A percentile compares a stretch with the other conserved stretches of the same genome.
These are phyloP conservation scores for Horisme vitalbata DNA, from an alignment of 2,888 invertebrate species.

Conservation along the genomic window DNA sequence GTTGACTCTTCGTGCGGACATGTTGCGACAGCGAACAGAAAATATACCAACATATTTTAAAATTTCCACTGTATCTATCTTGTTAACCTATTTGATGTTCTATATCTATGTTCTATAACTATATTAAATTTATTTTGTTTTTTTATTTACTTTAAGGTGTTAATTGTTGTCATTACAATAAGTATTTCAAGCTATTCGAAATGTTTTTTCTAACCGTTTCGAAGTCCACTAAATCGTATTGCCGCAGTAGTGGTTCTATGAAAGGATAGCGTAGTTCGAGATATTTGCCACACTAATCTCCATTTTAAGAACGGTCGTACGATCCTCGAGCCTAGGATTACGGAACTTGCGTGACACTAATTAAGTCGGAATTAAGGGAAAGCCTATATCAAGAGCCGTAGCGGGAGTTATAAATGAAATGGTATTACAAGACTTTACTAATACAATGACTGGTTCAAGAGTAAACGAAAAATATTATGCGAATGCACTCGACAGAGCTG, in stretches of 20 bases:
- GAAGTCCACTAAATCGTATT: conserved; percentile 16
- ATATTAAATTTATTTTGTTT: too few species aligned
- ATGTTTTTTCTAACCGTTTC: conserved; percentile 1
- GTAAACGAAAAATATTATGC: conserved; percentile 16
- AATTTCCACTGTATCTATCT: conserved; percentile 39
- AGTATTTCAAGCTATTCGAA: too few species aligned
- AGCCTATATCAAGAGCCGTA: conserved; percentile 79
- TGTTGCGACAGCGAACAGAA: conserved; percentile 64
- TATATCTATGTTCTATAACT: too few species aligned
- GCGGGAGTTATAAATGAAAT: conserved; percentile 80
- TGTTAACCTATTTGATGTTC: too few species aligned
- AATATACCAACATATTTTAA: conserved; percentile 63
- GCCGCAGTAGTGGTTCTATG: conserved; percentile 60
- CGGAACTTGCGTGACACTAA: conserved; percentile 82
- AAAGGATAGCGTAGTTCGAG: conserved; percentile 76
- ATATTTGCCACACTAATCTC: conserved; percentile 80
- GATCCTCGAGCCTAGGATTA: conserved; percentile 79
- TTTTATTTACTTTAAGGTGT: too few species aligned
- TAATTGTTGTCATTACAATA: too few species aligned
- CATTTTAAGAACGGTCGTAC: conserved; percentile 82
- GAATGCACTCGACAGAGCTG: not conserved
- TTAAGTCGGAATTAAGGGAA: conserved; percentile 81
- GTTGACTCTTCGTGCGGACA: conserved; percentile 76
- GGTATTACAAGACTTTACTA: conserved; percentile 74
- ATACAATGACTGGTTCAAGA: conserved; percentile 49